Evolutionary conservation across 2,113 vertebrate species (phyloP), one percentile per base, ranked within the genome.

Genomic region (Gymnorhina tibicen): DNA sequence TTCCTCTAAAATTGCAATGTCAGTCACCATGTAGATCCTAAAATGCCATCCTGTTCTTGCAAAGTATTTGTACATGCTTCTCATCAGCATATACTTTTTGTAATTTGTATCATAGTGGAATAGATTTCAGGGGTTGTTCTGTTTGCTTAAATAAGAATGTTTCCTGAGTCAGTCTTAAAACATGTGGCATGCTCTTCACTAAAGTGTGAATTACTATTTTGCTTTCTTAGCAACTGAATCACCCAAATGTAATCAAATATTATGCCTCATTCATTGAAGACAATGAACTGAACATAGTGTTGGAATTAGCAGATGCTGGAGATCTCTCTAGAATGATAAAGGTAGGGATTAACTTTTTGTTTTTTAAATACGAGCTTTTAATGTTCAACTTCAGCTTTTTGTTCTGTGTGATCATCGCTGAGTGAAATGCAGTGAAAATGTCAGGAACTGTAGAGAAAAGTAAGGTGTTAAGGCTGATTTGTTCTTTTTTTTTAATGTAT

Each of bases 261-360:
- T 99, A 99, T 68, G 99, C 99, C n/a, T 99, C 99, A 62, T 99
- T 99, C 97, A 99, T 99, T 95, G 99, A 99, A 97, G 99, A 99
- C 94, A 99, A 99, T 84, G 99, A 99, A 91, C 98, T 99, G 89
- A 99, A 99, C 97, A 99, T 99, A 97, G 99, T 99, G 68, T 97
- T 99, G 98, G 99, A 99, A 97, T 98, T 99, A 92, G 99, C 99
- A 19, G 99, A 99, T 97, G 99, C 99, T 69, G 99, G 99, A 41
- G 99, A 99, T 96, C 99, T 99, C 58, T 99, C 99, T 80, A 98
- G 98, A 96, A 99, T 99, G 99, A 99, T 99, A 98, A 99, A 99
- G 99, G 99, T 99, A 98, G 89, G 96, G 21, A 52, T 63, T 67
- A 85, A 60, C 37, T 68, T 59, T 13, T 10, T 67, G 7, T 47